Conservation (phyloP, 1,140 invertebrate genomes). For the Adelges cooleyi region DNA sequence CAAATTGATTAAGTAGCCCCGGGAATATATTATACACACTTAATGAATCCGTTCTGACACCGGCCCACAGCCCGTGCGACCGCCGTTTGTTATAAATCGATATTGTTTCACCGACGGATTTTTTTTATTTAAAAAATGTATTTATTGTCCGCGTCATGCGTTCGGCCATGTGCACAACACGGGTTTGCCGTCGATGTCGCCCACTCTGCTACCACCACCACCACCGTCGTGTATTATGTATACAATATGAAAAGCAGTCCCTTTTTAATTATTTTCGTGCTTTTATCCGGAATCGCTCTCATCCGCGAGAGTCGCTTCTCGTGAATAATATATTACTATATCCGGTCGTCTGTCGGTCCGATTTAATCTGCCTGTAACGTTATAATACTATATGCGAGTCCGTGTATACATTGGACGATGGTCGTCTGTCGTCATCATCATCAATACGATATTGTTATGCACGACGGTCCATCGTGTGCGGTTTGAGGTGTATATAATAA, state of each 20-base stretch:
- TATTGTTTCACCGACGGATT: neutral
- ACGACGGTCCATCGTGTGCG: no score
- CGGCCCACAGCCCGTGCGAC: neutral
- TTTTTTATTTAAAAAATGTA: neutral
- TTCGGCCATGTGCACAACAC: neutral
- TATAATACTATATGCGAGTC: no score
- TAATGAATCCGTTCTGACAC: conserved; percentile 18
- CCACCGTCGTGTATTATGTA: neutral
- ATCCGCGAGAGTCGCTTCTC: no score
- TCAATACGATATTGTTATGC: no score
- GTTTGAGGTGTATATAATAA: no score
- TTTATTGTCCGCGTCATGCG: neutral
- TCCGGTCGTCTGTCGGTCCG: no score
- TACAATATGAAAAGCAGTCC: conserved; percentile 19
- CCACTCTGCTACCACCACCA: no score
- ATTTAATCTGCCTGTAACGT: no score
- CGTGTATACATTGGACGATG: no score
- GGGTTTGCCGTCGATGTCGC: no score
- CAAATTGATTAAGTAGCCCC: conserved; percentile 20
- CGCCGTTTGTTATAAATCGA: conserved; percentile 14
- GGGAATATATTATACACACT: neutral
- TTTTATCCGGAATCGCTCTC: conserved; percentile 21
- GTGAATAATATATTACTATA: conserved; percentile 18
- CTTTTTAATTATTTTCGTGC: conserved; percentile 27
- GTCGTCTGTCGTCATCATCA: no score